Evolutionary conservation across 2,113 vertebrate species (phyloP).

Genomic region (Periophthalmodon schlosseri): DNA sequence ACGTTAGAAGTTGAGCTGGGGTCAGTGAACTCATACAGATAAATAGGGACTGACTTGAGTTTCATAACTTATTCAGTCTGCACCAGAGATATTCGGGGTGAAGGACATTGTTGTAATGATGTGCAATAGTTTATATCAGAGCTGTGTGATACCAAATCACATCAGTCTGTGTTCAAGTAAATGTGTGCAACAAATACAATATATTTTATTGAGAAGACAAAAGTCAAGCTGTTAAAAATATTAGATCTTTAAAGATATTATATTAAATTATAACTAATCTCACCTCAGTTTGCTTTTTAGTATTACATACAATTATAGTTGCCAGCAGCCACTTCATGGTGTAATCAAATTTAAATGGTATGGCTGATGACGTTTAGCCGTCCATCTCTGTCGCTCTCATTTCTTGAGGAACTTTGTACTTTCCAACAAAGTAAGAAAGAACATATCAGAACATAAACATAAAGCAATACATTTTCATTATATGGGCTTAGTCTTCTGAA

Average conservation of each 20-base stretch:
- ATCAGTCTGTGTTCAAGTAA: neutral
- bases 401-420: neutral
- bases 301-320: neutral
- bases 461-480: neutral
- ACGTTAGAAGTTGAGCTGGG: neutral
- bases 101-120: conserved; percentile 18
- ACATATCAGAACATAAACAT: too few relatives aligned
- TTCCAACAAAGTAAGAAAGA: neutral
- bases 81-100: conserved; percentile 46
- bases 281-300: neutral
- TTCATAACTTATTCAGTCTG: conserved; percentile 60
- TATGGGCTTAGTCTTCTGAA: neutral
- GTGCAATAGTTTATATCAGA: neutral
- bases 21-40: neutral
- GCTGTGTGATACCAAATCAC: neutral
- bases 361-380: neutral
- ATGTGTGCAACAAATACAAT: neutral
- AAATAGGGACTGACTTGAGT: conserved; percentile 1
- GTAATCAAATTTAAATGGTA: neutral
- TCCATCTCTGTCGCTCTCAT: neutral
- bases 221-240: neutral
- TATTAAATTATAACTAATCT: neutral
- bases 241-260: neutral
- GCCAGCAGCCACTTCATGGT: neutral
- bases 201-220: neutral